Percentiles rank a stretch among this genome's conserved stretches.
Conservation (phyloP, 2,888 invertebrate species). For the Apeira syringaria region DNA sequence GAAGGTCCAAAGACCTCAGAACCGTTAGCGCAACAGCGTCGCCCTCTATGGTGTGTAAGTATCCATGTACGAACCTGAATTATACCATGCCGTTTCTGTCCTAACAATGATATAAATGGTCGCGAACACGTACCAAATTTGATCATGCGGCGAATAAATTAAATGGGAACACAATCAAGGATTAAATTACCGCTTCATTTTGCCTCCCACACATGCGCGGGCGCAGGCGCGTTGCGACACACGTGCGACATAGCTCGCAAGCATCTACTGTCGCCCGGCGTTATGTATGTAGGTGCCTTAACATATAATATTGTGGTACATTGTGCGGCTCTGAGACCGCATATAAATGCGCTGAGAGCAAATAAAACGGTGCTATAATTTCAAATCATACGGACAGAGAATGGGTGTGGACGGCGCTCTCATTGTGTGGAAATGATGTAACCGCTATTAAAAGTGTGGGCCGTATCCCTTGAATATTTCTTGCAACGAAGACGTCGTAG, state of each 20-base stretch:
- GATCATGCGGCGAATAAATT: constrained; percentile 79
- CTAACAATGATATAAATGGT: constrained; percentile 70
- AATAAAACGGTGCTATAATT: constrained; percentile 84
- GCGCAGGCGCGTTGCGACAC: constrained; percentile 60
- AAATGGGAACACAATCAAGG: constrained; percentile 80
- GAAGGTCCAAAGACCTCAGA: constrained; percentile 27
- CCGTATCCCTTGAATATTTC: constrained; percentile 82
- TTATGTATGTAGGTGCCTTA: constrained; percentile 70
- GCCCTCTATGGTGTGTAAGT: constrained; percentile 38
- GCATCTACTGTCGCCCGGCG: constrained; percentile 38
- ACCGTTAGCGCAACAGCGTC: constrained; percentile 40
- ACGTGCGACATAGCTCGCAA: constrained; percentile 66
- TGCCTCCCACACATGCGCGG: constrained; percentile 68
- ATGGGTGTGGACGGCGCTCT: constrained; percentile 83
- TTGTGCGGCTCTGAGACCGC: constrained; percentile 75
- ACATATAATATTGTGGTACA: constrained; percentile 78
- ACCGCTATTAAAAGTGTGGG: constrained; percentile 84
- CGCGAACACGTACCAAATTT: constrained; percentile 77
- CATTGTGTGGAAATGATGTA: constrained; percentile 84
- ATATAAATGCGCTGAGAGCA: constrained; percentile 82
- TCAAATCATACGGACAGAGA: constrained; percentile 84
- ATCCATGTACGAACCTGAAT: constrained; percentile 48
- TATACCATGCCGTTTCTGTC: constrained; percentile 45
- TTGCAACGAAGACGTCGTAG: constrained; percentile 81
- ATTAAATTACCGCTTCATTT: constrained; percentile 80